phyloP scores from a whole-genome alignment of 2,113 vertebrate species.

The Cephalophus harveyi region DNA sequence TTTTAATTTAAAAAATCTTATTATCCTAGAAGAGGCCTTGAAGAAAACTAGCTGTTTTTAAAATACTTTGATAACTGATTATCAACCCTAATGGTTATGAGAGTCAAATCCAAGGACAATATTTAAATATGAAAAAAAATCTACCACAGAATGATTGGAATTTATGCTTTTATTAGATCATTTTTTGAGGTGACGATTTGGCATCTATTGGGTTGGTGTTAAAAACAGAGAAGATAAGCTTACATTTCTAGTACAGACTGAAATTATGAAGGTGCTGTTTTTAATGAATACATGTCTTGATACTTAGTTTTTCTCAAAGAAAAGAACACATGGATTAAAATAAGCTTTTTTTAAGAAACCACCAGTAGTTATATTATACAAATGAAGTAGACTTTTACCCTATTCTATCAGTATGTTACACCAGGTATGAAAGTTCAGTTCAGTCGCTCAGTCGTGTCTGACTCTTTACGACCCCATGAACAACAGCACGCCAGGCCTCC shows the following conservation, averaged over 20 bases:
- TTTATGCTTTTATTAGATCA: no score
- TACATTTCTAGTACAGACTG: background rate
- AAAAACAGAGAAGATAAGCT: background rate
- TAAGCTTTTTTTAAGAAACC: background rate
- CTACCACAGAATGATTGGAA: no score
- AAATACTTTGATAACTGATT: background rate
- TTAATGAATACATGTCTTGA: background rate
- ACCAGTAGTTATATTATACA: background rate
- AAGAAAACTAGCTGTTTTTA: background rate
- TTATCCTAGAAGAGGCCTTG: background rate
- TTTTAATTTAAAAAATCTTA: background rate
- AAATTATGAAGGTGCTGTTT: background rate
- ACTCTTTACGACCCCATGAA: no score
- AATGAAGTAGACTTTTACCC: background rate
- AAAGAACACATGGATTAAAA: background rate
- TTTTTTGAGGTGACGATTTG: no score
- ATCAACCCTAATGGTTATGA: background rate
- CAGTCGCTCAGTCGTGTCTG: no score
- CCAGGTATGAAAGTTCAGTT: background rate
- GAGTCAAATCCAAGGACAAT: conserved; percentile 46
- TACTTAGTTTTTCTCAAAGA: background rate
- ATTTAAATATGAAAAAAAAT: conserved; percentile 42
- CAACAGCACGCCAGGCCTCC: no score
- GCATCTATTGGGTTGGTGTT: no score
- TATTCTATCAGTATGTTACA: background rate